A percentile compares a stretch with the other conserved stretches of the same genome.
Conservation (phyloP, 2,113 vertebrate species). For the Marmota flaviventris region DNA sequence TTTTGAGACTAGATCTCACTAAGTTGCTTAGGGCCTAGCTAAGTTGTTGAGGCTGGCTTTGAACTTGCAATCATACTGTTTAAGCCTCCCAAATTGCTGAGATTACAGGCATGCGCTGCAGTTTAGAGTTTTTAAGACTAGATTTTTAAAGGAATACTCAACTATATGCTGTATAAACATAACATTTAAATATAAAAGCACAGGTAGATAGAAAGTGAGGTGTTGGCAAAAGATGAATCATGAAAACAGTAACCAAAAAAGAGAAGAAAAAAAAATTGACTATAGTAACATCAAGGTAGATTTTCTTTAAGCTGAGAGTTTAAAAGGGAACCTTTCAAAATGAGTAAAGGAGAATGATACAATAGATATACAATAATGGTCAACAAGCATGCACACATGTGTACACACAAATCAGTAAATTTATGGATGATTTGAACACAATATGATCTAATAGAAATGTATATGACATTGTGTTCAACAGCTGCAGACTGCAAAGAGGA, state of each 20-base stretch:
- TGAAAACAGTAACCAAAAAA: background rate
- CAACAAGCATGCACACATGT: background rate
- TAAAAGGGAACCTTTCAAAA: background rate
- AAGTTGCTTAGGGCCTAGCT: too few species aligned
- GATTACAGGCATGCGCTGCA: too few species aligned
- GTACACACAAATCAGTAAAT: background rate
- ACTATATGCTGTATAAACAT: background rate
- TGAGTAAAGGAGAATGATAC: background rate
- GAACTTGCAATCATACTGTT: too few species aligned
- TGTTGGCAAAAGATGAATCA: background rate
- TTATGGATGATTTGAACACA: background rate
- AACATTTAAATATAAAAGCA: background rate
- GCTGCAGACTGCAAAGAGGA: background rate
- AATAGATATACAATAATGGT: background rate
- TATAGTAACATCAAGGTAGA: background rate
- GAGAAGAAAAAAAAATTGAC: background rate
- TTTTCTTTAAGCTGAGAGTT: background rate
- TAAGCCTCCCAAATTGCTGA: too few species aligned
- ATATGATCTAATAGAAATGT: background rate
- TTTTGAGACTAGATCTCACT: too few species aligned
- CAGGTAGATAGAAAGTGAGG: background rate
- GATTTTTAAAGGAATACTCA: background rate
- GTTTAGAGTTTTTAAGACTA: background rate
- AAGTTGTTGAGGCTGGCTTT: too few species aligned
- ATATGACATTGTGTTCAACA: background rate